These are phyloP conservation scores for Anguilla rostrata DNA, from an alignment of 2,113 vertebrate species.

Conservation along the genomic window DNA sequence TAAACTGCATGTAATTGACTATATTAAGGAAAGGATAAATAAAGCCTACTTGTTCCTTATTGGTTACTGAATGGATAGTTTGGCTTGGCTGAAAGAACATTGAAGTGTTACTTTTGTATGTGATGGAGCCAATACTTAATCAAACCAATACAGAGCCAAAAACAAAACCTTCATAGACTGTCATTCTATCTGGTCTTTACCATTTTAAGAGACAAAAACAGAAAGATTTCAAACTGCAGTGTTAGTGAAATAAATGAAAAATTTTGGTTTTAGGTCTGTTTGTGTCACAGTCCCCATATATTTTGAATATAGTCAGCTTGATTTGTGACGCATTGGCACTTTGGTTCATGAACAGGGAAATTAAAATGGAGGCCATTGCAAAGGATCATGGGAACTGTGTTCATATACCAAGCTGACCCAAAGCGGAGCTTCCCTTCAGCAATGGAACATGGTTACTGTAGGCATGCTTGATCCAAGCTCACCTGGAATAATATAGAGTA, in stretches of 20 bases:
- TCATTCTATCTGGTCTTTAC: constrained; percentile 14
- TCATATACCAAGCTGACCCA: constrained; percentile 14
- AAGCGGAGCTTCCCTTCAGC: constrained; percentile 15
- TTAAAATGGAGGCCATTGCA: not conserved
- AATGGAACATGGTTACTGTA: constrained; percentile 8
- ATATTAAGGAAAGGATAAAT: constrained; percentile 36
- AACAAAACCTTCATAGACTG: not conserved
- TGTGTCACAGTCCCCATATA: constrained; percentile 23
- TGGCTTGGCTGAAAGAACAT: constrained; percentile 23
- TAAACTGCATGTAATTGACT: constrained; percentile 29
- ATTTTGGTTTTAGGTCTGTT: constrained; percentile 30
- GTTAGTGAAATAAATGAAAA: constrained; percentile 8
- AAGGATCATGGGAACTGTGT: not conserved
- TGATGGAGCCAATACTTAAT: constrained; percentile 32
- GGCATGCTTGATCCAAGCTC: constrained; percentile 41
- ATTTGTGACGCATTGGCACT: constrained; percentile 32
- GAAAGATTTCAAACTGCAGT: not conserved
- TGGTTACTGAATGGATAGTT: constrained; percentile 10
- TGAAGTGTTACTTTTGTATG: constrained; percentile 14
- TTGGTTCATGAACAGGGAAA: constrained; percentile 37
- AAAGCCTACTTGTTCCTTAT: constrained; percentile 32
- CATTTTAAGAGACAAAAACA: not conserved
- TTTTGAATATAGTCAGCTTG: constrained; percentile 1
- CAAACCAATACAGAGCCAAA: constrained; percentile 15
- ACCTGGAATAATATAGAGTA: constrained; percentile 33